phyloP scores from a whole-genome alignment of 2,888 invertebrate species.

The Acronicta leporina region DNA sequence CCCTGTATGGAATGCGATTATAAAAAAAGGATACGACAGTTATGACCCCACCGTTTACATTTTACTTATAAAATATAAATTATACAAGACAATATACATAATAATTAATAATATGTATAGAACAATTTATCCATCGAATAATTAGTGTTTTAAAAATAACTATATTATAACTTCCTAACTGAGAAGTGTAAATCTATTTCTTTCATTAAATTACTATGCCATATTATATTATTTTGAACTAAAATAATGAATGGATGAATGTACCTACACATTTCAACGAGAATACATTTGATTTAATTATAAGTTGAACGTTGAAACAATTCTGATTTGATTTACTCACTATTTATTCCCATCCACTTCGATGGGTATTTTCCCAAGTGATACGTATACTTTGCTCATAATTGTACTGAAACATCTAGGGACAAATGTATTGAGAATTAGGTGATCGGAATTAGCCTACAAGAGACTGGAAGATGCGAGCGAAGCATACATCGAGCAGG shows the following conservation, averaged over 20 bases:
- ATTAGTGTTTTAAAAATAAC: conserved; percentile 74
- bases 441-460: conserved; percentile 19
- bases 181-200: conserved; percentile 72
- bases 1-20: conserved; percentile 76
- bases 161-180: conserved; percentile 71
- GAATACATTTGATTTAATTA: conserved; percentile 39
- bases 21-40: conserved; percentile 53
- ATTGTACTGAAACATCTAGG: conserved; percentile 15
- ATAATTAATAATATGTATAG: conserved; percentile 67
- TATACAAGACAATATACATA: conserved; percentile 75
- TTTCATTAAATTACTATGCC: conserved; percentile 69
- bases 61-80: conserved; percentile 77
- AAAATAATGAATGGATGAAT: conserved; percentile 62
- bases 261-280: conserved; percentile 53
- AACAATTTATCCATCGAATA: conserved; percentile 73
- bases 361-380: not conserved
- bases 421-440: conserved; percentile 12
- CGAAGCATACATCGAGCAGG: conserved; percentile 17
- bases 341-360: conserved; percentile 11
- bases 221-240: conserved; percentile 70
- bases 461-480: conserved; percentile 9
- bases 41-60: conserved; percentile 67
- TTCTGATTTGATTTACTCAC: conserved; percentile 9
- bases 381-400: conserved; percentile 17
- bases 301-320: conserved; percentile 28